Evolutionary conservation across 2,113 vertebrate species (phyloP).

Genomic region (Scolopax mira): DNA sequence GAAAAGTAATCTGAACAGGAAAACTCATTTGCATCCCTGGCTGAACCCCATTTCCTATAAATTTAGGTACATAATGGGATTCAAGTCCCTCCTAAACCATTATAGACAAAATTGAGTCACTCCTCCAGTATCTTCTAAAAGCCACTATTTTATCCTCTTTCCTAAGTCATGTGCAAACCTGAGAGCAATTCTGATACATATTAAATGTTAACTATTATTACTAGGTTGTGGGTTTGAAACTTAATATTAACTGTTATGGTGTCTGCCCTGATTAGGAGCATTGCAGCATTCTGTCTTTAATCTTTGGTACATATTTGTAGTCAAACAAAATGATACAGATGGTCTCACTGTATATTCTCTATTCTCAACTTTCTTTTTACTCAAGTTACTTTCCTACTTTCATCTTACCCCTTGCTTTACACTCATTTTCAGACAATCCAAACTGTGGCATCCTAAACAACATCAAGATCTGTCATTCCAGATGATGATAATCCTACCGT

Average conservation of each 20-base stretch:
- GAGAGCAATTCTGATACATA: neutral
- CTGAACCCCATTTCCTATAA: neutral
- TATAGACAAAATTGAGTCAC: neutral
- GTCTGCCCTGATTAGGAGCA: neutral
- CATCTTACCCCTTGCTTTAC: neutral
- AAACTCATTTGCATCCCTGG: neutral
- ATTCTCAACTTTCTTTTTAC: neutral
- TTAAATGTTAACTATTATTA: neutral
- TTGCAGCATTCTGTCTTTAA: neutral
- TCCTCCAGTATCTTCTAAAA: neutral
- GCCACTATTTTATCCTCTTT: neutral
- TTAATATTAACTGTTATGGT: neutral
- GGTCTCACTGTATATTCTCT: neutral
- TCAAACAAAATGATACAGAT: neutral
- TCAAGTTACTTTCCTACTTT: neutral
- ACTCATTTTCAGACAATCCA: neutral
- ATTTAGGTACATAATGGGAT: neutral
- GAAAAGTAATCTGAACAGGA: neutral
- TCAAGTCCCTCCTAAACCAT: neutral
- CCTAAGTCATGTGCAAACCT: neutral
- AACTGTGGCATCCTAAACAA: neutral
- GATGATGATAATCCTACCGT: neutral
- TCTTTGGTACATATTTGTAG: neutral
- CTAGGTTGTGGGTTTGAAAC: neutral
- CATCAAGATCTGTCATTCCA: neutral